Conservation (phyloP, 2,113 vertebrate species). For the Pavo muticus region DNA sequence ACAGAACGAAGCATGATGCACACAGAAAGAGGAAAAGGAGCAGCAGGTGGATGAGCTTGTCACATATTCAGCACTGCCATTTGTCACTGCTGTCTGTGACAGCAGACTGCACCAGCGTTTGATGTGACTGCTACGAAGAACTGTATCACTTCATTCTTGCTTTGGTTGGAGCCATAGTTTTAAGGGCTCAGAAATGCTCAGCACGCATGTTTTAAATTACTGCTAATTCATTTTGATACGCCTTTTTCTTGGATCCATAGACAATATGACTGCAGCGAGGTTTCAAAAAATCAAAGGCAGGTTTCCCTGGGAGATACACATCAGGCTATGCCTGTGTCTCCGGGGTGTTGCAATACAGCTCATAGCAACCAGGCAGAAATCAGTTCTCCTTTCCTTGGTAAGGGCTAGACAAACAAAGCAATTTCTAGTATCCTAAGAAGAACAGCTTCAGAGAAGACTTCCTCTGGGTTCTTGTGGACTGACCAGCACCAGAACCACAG, state of each 20-base stretch:
- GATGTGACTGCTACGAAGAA: not conserved
- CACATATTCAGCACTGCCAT: not conserved
- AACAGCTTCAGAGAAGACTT: not conserved
- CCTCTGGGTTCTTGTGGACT: not conserved
- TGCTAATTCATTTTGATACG: not conserved
- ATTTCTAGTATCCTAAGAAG: not conserved
- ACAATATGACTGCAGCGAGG: not conserved
- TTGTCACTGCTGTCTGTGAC: not conserved
- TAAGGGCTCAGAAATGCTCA: not conserved
- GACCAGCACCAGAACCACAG: not conserved
- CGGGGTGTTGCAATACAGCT: not conserved
- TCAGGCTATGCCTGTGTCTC: not conserved
- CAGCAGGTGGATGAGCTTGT: not conserved
- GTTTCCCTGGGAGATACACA: slow-evolving; percentile 55
- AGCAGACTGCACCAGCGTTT: fast-evolving
- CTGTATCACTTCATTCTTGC: not conserved
- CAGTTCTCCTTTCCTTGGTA: not conserved
- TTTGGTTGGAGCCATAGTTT: not conserved
- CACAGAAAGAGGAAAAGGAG: not conserved
- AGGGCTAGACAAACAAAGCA: slow-evolving; percentile 25
- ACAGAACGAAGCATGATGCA: not conserved
- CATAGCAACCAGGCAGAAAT: slow-evolving; percentile 15
- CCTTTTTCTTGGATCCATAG: not conserved
- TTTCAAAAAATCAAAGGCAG: slow-evolving; percentile 36
- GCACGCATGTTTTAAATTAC: slow-evolving; percentile 32